Conservation (phyloP, 2,888 invertebrate genomes). For the Apamea monoglypha region DNA sequence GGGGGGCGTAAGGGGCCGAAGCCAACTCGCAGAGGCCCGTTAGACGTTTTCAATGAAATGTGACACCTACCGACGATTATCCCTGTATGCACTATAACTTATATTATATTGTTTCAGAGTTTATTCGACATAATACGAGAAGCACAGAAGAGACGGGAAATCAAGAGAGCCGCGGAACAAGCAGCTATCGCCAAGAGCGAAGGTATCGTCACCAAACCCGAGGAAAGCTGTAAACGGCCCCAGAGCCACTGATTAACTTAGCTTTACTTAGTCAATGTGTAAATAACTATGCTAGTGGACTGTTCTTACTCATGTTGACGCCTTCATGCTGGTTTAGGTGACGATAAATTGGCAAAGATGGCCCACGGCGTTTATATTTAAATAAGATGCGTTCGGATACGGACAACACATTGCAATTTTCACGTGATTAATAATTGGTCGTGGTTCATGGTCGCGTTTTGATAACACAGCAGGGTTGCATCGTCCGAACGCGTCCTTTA, state of each 20-base stretch:
- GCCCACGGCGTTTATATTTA: slow-evolving; percentile 66
- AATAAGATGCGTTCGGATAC: slow-evolving; percentile 49
- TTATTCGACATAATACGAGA: slow-evolving; percentile 87
- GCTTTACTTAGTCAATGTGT: slow-evolving; percentile 63
- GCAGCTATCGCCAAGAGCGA: slow-evolving; percentile 76
- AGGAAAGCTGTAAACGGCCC: slow-evolving; percentile 79
- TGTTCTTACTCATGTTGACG: slow-evolving; percentile 55
- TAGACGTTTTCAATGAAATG: no score
- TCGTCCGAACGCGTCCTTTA: slow-evolving; percentile 32
- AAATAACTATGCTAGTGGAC: slow-evolving; percentile 61
- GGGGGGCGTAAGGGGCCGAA: no score
- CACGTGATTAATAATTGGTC: slow-evolving; percentile 17
- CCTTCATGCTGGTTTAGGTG: slow-evolving; percentile 74
- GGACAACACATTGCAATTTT: slow-evolving; percentile 25
- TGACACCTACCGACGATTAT: no score
- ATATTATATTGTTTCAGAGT: slow-evolving; percentile 77
- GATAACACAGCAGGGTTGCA: slow-evolving; percentile 12
- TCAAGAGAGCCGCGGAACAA: slow-evolving; percentile 81
- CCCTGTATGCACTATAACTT: neutral
- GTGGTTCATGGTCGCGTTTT: slow-evolving; percentile 26
- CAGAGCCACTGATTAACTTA: slow-evolving; percentile 79
- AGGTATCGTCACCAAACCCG: slow-evolving; percentile 78
- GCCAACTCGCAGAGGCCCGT: no score
- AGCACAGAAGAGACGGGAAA: slow-evolving; percentile 84
- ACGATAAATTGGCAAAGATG: slow-evolving; percentile 75